Percentiles rank a stretch among this genome's conserved stretches.
These are phyloP conservation scores for Aleiodes alternator DNA, from an alignment of 2,888 invertebrate genomes.

Conservation along the genomic window DNA sequence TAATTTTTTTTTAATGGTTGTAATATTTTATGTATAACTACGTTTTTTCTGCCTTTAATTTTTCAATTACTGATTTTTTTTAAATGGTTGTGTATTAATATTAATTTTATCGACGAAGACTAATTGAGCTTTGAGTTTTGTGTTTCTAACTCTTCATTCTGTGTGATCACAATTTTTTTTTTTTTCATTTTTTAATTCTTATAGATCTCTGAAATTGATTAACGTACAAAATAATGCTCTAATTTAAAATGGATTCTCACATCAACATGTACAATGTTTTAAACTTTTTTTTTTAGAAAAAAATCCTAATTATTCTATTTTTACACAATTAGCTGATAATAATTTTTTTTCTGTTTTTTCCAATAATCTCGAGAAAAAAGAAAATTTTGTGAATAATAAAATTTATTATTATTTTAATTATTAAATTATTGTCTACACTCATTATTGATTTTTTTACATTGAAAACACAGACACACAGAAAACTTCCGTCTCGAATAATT, in stretches of 20 bases:
- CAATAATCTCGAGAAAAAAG: too few species aligned
- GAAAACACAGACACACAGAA: not conserved
- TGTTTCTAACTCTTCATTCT: not conserved
- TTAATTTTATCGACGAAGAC: too few species aligned
- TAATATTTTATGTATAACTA: too few species aligned
- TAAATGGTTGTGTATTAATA: too few species aligned
- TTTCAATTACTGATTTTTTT: too few species aligned
- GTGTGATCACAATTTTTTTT: not conserved
- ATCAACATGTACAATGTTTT: not conserved
- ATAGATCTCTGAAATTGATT: conserved; percentile 25
- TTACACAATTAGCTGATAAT: conserved; percentile 2
- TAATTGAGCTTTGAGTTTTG: not conserved
- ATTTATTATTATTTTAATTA: too few species aligned
- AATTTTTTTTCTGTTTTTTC: too few species aligned
- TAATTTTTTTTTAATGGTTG: not conserved
- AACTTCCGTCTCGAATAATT: conserved; percentile 7
- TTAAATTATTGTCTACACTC: too few species aligned
- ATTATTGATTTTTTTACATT: not conserved
- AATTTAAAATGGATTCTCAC: not conserved
- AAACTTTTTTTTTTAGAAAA: not conserved
- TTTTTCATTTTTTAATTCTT: not conserved
- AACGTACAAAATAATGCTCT: conserved; percentile 17
- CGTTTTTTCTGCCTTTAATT: too few species aligned
- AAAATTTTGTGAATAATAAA: too few species aligned
- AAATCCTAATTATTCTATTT: conserved; percentile 17